A percentile compares a stretch with the other conserved stretches of the same genome.
phyloP scores from a whole-genome alignment of 2,888 invertebrate genomes.

The Cinara cedri region DNA sequence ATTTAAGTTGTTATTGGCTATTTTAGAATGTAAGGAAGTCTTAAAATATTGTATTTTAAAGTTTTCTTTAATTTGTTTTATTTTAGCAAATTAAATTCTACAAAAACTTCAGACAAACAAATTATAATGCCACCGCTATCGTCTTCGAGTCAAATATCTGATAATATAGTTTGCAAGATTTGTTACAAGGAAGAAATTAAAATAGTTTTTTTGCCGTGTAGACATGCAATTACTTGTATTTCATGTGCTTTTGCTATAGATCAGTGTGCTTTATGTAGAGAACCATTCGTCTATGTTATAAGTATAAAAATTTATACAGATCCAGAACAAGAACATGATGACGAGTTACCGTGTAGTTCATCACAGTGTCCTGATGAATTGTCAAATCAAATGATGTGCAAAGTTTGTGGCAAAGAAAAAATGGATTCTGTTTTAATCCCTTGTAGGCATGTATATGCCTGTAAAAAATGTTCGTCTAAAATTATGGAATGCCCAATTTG shows the following conservation, averaged over 20 bases:
- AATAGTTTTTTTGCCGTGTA: slow-evolving; percentile 92
- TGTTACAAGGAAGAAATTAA: slow-evolving; percentile 88
- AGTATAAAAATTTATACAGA: slow-evolving; percentile 65
- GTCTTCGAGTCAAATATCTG: slow-evolving; percentile 39
- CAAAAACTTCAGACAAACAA: not conserved
- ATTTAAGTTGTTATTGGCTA: not conserved
- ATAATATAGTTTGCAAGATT: slow-evolving; percentile 76
- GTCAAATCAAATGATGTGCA: slow-evolving; percentile 69
- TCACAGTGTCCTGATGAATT: slow-evolving; percentile 35
- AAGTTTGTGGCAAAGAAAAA: slow-evolving; percentile 89
- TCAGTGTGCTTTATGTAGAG: slow-evolving; percentile 87
- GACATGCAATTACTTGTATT: slow-evolving; percentile 90
- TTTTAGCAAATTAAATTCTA: slow-evolving; percentile 9
- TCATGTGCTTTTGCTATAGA: slow-evolving; percentile 86
- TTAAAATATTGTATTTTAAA: not conserved
- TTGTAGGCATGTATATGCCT: slow-evolving; percentile 93
- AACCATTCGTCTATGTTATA: slow-evolving; percentile 72
- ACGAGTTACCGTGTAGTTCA: slow-evolving; percentile 39
- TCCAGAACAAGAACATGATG: not conserved
- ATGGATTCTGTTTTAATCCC: slow-evolving; percentile 90
- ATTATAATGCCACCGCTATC: not conserved
- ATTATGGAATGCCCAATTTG: slow-evolving; percentile 88
- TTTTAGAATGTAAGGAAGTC: not conserved
- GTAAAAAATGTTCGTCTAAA: slow-evolving; percentile 87
- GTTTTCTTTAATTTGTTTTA: too few relatives aligned